Percentiles rank a stretch among this genome's conserved stretches.
These are phyloP conservation scores for Microctenopoma stevenorrisi DNA, from an alignment of 2,797 vertebrate genomes.

Conservation along the genomic window DNA sequence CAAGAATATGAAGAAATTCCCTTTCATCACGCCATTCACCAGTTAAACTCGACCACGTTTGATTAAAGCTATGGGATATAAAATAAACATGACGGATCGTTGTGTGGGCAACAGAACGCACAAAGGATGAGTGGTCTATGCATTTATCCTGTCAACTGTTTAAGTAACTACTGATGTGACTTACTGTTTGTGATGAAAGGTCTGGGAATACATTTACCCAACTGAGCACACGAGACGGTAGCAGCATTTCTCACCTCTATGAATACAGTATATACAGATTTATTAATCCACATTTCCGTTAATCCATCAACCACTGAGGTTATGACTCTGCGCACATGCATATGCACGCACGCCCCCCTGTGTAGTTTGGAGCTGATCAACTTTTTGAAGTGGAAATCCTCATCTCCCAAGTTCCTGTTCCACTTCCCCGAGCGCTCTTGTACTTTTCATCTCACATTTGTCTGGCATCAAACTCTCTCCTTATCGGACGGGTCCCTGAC, in stretches of 20 bases:
- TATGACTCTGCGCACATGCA: not conserved
- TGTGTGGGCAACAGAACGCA: not conserved
- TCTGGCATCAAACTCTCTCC: conserved; percentile 8
- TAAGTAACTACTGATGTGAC: not conserved
- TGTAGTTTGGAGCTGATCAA: conserved; percentile 30
- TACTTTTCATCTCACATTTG: conserved; percentile 30
- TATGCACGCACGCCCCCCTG: conserved; percentile 1
- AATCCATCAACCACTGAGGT: conserved; percentile 1
- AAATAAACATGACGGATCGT: not conserved
- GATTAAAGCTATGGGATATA: not conserved
- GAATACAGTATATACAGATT: not conserved
- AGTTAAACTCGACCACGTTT: conserved; percentile 18
- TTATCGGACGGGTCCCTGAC: conserved; percentile 20
- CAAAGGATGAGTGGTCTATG: not conserved
- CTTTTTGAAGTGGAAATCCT: conserved; percentile 35
- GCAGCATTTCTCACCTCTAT: not conserved
- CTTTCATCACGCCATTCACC: conserved; percentile 24
- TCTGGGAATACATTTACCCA: not conserved
- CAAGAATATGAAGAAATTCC: conserved; percentile 27
- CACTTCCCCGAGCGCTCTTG: conserved; percentile 23
- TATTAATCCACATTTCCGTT: not conserved
- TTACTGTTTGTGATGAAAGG: not conserved
- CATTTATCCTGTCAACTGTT: not conserved
- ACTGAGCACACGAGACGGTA: not conserved
- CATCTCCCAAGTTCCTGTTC: conserved; percentile 28